Percentiles rank a stretch among this genome's conserved stretches.
phyloP scores from a whole-genome alignment of 2,797 vertebrate species.

The Mionectes olivaceus region DNA sequence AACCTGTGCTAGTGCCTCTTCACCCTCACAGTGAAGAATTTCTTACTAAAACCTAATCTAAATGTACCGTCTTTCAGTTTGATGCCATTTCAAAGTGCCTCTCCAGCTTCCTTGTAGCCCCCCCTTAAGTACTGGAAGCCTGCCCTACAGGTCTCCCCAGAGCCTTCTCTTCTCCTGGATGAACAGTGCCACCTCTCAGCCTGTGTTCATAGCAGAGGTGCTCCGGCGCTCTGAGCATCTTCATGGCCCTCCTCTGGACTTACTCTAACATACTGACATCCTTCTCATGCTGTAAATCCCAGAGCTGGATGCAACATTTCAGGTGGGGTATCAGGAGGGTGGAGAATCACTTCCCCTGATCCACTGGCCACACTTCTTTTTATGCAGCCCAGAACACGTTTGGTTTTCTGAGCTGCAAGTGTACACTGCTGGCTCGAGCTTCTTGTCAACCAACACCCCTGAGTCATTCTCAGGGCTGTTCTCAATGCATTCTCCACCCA shows the following conservation, averaged over 20 bases:
- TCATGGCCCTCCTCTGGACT: background rate
- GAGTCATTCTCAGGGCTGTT: background rate
- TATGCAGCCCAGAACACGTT: background rate
- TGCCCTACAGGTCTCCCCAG: background rate
- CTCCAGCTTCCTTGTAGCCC: background rate
- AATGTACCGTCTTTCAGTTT: background rate
- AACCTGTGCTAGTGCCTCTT: background rate
- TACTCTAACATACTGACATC: background rate
- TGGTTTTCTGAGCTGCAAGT: background rate
- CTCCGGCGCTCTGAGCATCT: background rate
- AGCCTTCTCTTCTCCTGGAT: background rate
- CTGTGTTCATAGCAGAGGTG: background rate
- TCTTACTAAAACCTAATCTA: background rate
- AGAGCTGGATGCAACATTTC: background rate
- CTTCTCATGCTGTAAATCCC: background rate
- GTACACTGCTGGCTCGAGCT: background rate
- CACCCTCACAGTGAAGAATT: background rate
- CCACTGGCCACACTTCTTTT: background rate
- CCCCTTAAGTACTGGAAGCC: background rate
- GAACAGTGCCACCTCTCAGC: background rate
- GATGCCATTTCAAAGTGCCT: background rate
- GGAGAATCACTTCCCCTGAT: background rate
- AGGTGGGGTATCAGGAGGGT: background rate
- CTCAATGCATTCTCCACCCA: background rate
- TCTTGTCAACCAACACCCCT: background rate